These are phyloP conservation scores for Chionodraco myersi DNA, from an alignment of 2,113 vertebrate genomes.

Conservation along the genomic window DNA sequence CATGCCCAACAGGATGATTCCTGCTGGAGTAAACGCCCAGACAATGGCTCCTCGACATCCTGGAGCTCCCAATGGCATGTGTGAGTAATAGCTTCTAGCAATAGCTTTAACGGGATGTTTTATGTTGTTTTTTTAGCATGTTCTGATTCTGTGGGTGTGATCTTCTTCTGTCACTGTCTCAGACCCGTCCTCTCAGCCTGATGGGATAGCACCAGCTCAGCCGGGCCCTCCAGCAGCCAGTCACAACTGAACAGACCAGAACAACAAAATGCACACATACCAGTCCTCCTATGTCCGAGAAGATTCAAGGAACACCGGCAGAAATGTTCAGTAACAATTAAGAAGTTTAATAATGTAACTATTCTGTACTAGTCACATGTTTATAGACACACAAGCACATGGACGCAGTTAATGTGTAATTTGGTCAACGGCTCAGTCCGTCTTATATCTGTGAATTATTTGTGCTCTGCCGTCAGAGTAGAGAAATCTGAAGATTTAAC, in stretches of 20 bases:
- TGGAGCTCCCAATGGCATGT: slow-evolving; percentile 92
- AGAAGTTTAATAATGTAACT: slow-evolving; percentile 27
- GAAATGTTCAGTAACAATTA: slow-evolving; percentile 35
- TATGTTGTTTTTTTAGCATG: background rate
- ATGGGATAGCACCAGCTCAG: slow-evolving; percentile 86
- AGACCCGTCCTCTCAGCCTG: slow-evolving; percentile 81
- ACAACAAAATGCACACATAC: slow-evolving; percentile 11
- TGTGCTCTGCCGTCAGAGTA: slow-evolving; percentile 65
- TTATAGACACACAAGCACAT: slow-evolving; percentile 43
- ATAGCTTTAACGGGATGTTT: background rate
- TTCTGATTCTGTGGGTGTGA: background rate
- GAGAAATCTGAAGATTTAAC: slow-evolving; percentile 57
- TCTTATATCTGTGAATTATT: slow-evolving; percentile 64
- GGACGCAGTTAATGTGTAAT: slow-evolving; percentile 38
- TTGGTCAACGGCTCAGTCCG: slow-evolving; percentile 36
- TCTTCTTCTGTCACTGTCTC: slow-evolving; percentile 9
- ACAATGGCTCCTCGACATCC: slow-evolving; percentile 85
- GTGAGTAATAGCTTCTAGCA: slow-evolving; percentile 83
- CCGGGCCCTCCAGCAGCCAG: slow-evolving; percentile 77
- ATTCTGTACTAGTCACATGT: slow-evolving; percentile 18
- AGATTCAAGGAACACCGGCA: slow-evolving; percentile 14
- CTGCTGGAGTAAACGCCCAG: slow-evolving; percentile 68
- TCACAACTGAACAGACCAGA: slow-evolving; percentile 56
- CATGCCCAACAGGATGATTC: slow-evolving; percentile 85
- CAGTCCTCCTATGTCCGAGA: slow-evolving; percentile 6